Percentiles rank a stretch among this genome's conserved stretches.
These are phyloP conservation scores for Gavialis gangeticus DNA, from an alignment of 2,113 vertebrate species.

Conservation along the genomic window DNA sequence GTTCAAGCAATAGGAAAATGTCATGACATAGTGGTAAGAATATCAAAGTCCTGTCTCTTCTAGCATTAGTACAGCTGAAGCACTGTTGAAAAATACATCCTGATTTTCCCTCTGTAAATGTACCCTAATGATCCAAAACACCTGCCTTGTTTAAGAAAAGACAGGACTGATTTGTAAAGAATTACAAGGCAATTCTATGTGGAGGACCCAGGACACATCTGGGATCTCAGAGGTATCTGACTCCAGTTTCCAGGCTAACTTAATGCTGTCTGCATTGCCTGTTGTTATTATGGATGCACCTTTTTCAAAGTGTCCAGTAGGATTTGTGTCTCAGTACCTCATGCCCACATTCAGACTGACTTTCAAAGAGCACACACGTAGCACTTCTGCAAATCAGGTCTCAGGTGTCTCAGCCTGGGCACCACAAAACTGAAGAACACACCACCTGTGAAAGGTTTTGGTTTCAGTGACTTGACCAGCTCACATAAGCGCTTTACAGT, in stretches of 20 bases:
- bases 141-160: background rate
- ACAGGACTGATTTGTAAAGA: background rate
- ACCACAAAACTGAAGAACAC: background rate
- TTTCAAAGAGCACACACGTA: background rate
- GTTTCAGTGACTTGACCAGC: background rate
- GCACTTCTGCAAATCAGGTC: background rate
- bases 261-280: accelerated
- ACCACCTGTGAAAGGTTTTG: background rate
- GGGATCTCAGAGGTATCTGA: background rate
- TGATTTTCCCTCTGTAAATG: background rate
- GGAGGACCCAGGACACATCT: background rate
- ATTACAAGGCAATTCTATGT: background rate
- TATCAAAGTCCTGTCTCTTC: background rate
- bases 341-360: background rate
- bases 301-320: background rate
- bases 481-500: background rate
- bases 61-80: background rate
- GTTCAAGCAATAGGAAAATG: background rate
- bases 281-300: background rate
- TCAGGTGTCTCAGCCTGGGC: background rate
- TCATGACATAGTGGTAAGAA: background rate
- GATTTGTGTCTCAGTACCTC: background rate
- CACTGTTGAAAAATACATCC: background rate
- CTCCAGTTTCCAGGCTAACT: no score
- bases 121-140: background rate